A percentile compares a stretch with the other conserved stretches of the same genome.
phyloP scores from a whole-genome alignment of 2,797 vertebrate species.

The Tauraco hartlaubi region DNA sequence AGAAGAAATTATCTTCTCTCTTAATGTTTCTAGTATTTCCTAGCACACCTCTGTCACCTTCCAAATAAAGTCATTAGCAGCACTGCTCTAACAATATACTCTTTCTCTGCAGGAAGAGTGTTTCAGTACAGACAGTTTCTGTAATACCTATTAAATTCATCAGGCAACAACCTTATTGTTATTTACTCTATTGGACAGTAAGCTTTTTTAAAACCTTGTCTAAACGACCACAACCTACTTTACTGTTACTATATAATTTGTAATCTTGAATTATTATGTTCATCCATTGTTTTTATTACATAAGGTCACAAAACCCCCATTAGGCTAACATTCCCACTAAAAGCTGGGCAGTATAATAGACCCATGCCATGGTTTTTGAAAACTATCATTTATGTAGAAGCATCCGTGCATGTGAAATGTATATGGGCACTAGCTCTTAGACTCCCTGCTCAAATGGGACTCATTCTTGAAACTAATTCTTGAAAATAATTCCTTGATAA shows the following conservation, averaged over 20 bases:
- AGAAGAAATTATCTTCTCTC: neutral
- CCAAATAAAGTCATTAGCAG: neutral
- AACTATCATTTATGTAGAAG: neutral
- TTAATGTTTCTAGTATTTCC: neutral
- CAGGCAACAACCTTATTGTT: neutral
- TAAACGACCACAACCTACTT: neutral
- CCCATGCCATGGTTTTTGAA: neutral
- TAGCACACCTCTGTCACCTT: neutral
- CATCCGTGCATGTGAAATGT: neutral
- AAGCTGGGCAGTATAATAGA: neutral
- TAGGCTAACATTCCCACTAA: neutral
- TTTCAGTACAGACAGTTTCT: neutral
- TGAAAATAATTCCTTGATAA: neutral
- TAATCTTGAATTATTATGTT: neutral
- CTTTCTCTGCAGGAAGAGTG: neutral
- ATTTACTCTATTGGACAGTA: neutral
- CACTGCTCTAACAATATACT: neutral
- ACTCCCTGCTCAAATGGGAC: neutral
- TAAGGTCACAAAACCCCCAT: rapidly evolving
- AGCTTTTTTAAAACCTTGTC: neutral
- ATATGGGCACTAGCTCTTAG: neutral
- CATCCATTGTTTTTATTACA: neutral
- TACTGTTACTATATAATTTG: neutral
- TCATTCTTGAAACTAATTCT: neutral
- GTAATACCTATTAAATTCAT: neutral